A percentile compares a stretch with the other conserved stretches of the same genome.
Evolutionary conservation across 2,113 vertebrate species (phyloP).

Genomic region (Microcebus lehilahytsara): DNA sequence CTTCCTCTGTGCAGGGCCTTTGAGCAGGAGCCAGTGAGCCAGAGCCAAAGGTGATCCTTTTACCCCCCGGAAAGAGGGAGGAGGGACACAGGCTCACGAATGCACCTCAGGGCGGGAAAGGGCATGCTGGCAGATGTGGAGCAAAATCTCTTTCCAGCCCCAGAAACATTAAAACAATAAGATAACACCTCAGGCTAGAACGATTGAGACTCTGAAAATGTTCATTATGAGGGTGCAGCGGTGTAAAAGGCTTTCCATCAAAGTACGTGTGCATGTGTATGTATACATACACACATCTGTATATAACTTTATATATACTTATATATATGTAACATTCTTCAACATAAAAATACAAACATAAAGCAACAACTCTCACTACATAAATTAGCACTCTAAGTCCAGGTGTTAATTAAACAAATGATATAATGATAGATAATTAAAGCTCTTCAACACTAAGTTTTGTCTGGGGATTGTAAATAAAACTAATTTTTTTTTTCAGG

Average conservation of each 20-base stretch:
- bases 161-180: neutral
- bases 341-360: neutral
- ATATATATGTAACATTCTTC: neutral
- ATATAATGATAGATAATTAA: conserved; percentile 63
- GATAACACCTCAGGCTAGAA: neutral
- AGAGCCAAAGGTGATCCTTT: conserved; percentile 21
- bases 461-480: conserved; percentile 45
- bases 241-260: neutral
- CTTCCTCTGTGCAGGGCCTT: neutral
- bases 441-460: conserved; percentile 32
- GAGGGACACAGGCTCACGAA: neutral
- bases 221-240: neutral
- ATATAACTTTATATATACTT: neutral
- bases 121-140: neutral
- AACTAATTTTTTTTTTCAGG: neutral
- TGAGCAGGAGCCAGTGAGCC: neutral
- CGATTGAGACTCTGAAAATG: neutral
- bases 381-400: conserved; percentile 58
- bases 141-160: neutral
- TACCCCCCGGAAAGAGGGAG: neutral
- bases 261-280: neutral
- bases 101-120: neutral
- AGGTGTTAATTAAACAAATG: conserved; percentile 73
- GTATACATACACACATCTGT: neutral
- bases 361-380: conserved; percentile 20